Base-by-base conservation (phyloP, 2,888 invertebrate species). In the Chrysodeixis includens region DNA sequence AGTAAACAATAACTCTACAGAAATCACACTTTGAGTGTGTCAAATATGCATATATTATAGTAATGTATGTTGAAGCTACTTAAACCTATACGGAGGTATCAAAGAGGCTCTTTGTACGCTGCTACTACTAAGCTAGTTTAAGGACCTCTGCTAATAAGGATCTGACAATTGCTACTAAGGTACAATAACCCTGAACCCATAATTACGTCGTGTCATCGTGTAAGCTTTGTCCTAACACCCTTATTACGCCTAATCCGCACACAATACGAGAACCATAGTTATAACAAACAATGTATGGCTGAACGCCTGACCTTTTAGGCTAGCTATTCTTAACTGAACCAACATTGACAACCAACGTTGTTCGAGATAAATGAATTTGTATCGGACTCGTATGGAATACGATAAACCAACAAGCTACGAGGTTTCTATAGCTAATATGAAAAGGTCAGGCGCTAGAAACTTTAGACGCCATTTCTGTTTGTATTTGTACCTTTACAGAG, bases 261-360 rank as follows among this genome's bases (percentile, higher is more conserved):
- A 20, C 18, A 49, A 18, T 20, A 49, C 12, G 18, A 49, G 46
- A 20, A 49, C 18, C 46, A 49, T 20, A 49, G 20, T 20, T 9
- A 16, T 46, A 49, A 20, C 46, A 18, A 16, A 49, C 46, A 20
- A 49, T 49, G 46, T 18, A 46, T 44, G n/a, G 1, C 16, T 18
- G 20, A 20, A 10, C 46, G 46, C 12, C 18, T 20, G 46, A 49
- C 46, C 46, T 49, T 49, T 49, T 20, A 10, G 16, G 18, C 7
- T 20, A 10, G 18, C 46, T 49, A 18, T 49, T 49, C 46, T 49
- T 49, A 20, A 49, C 46, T 49, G 46, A 49, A 49, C 18, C 20
- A 49, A 49, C 20, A 49, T 49, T 49, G 46, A 46, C 46, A 49
- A 49, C 46, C 40, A 49, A 49, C 46, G 46, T 10, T 49, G 46